These are phyloP conservation scores for Magallana angulata DNA, from an alignment of 1,140 invertebrate genomes.

Conservation along the genomic window DNA sequence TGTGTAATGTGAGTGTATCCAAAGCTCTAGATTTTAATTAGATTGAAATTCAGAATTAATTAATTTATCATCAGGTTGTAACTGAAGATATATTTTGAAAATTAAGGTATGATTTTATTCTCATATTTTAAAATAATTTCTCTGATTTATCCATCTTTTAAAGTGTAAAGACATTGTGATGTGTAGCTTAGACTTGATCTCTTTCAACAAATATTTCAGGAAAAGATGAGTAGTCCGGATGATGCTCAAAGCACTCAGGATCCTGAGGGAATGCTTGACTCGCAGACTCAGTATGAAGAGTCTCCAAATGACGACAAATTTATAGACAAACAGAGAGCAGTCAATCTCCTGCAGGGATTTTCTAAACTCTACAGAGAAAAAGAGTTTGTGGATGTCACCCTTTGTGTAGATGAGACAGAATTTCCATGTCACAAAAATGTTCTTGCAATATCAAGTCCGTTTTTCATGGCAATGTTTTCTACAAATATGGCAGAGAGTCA, in stretches of 20 bases:
- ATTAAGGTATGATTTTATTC: too few species aligned
- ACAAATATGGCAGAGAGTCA: constrained; percentile 80
- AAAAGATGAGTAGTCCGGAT: constrained; percentile 12
- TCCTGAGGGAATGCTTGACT: neutral
- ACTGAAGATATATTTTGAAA: too few species aligned
- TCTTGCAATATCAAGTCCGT: constrained; percentile 81
- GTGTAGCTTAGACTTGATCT: too few species aligned
- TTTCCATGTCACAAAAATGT: constrained; percentile 82
- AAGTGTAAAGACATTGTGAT: too few species aligned
- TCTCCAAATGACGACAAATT: constrained; percentile 63
- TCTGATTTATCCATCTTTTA: too few species aligned
- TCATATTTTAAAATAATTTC: too few species aligned
- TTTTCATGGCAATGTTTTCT: constrained; percentile 82
- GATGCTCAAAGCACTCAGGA: neutral
- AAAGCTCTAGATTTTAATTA: too few species aligned
- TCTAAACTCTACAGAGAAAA: constrained; percentile 80
- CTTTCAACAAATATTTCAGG: neutral
- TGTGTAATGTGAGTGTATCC: too few species aligned
- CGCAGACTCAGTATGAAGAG: neutral
- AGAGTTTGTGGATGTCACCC: constrained; percentile 81
- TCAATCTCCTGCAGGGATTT: constrained; percentile 79
- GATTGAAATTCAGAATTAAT: too few species aligned
- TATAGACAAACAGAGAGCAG: constrained; percentile 68
- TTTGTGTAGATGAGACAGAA: constrained; percentile 79
- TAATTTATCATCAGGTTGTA: too few species aligned